Conservation (phyloP, 2,888 invertebrate genomes). For the Mesoligia furuncula region DNA sequence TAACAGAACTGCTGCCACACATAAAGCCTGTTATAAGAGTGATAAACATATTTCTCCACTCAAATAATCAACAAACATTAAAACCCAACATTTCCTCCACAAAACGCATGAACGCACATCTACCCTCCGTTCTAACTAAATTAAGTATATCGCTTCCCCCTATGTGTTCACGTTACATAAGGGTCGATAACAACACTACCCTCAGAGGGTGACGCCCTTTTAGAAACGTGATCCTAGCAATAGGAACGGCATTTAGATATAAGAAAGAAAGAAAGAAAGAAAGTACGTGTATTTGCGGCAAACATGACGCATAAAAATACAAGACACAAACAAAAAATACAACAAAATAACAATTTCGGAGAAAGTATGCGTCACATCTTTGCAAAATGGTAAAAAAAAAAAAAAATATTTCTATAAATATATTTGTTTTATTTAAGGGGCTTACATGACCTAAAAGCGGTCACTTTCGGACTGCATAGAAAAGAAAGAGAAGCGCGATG, state of each 20-base stretch:
- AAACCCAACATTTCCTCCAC: slow-evolving; percentile 3
- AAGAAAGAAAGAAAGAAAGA: no score
- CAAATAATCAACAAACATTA: background rate
- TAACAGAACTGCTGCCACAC: background rate
- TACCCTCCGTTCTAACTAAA: slow-evolving; percentile 14
- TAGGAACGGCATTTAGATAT: background rate
- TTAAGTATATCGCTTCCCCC: slow-evolving; percentile 32
- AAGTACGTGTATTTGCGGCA: no score
- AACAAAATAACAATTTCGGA: no score
- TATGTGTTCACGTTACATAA: slow-evolving; percentile 21
- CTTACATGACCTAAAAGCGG: background rate
- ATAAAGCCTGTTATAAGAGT: background rate
- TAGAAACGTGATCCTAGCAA: slow-evolving; percentile 21
- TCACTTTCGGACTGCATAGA: no score
- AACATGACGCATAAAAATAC: no score
- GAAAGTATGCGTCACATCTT: no score
- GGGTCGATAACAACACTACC: slow-evolving; percentile 8
- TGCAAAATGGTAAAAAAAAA: no score
- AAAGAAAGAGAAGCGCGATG: no score
- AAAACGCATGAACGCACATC: slow-evolving; percentile 27
- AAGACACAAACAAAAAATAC: no score
- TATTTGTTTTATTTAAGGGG: slow-evolving; percentile 5
- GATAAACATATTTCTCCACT: background rate
- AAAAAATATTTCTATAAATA: no score
- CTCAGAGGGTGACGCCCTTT: slow-evolving; percentile 20